Percentiles rank a stretch among this genome's conserved stretches.
Evolutionary conservation across 2,888 invertebrate species (phyloP).

Genomic region (Clanis bilineata): DNA sequence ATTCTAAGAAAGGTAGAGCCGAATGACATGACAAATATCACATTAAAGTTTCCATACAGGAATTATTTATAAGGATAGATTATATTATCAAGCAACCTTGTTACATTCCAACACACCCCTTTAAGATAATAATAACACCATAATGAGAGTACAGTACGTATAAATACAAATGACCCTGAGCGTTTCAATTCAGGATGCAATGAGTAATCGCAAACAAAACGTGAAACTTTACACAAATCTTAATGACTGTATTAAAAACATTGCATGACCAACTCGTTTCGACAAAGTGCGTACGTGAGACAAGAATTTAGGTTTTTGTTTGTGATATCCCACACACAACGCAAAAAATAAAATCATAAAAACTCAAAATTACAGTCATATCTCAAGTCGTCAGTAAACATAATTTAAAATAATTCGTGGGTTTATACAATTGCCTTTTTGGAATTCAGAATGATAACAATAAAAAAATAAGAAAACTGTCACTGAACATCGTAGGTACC

Average conservation of each 20-base stretch:
- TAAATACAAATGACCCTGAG: not conserved
- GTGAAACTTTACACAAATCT: conserved; percentile 2
- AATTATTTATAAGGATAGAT: not conserved
- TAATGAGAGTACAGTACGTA: not conserved
- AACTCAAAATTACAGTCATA: not conserved
- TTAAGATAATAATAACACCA: not conserved
- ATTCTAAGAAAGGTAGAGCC: not conserved
- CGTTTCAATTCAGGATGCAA: conserved; percentile 11
- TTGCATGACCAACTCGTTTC: not conserved
- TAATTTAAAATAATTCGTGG: no score
- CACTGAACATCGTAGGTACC: no score
- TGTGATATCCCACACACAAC: not conserved
- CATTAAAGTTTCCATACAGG: not conserved
- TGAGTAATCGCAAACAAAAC: conserved; percentile 11
- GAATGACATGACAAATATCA: not conserved
- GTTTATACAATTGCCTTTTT: no score
- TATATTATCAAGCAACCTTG: no score
- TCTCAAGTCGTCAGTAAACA: not conserved
- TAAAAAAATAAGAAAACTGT: no score
- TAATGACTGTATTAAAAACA: conserved; percentile 3
- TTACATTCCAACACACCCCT: not conserved
- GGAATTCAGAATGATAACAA: no score
- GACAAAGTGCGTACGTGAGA: not conserved
- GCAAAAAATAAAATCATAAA: not conserved
- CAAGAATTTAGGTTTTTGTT: not conserved